phyloP scores from a whole-genome alignment of 1,140 invertebrate genomes.

The Euura lappo region DNA sequence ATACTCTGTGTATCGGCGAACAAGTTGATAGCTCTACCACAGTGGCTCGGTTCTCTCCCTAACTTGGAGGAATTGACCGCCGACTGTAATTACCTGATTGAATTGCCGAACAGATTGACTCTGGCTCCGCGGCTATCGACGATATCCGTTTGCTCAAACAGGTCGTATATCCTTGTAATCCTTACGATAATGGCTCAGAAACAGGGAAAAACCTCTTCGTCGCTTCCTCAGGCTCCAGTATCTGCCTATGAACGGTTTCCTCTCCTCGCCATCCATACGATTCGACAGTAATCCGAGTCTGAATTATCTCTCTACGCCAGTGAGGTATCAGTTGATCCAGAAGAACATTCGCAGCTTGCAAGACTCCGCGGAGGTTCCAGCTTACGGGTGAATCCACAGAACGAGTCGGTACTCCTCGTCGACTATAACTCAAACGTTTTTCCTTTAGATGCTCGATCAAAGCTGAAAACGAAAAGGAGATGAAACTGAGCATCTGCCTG shows the following conservation, averaged over 20 bases:
- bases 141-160: conserved; percentile 50
- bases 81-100: conserved; percentile 46
- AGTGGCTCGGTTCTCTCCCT: conserved; percentile 47
- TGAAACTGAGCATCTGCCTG: conserved; percentile 30
- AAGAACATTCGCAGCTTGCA: not conserved
- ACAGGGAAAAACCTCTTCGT: not conserved
- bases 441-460: not conserved
- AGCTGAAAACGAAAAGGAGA: conserved; percentile 22
- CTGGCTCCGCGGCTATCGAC: conserved; percentile 35
- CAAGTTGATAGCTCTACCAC: conserved; percentile 41
- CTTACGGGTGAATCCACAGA: conserved; percentile 30
- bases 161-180: conserved; percentile 20
- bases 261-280: conserved; percentile 41
- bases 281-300: conserved; percentile 44
- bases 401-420: too few species aligned
- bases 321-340: conserved; percentile 17
- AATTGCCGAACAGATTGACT: conserved; percentile 49
- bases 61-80: conserved; percentile 41
- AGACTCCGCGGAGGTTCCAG: conserved; percentile 25
- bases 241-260: conserved; percentile 51
- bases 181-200: conserved; percentile 2
- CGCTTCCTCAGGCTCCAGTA: conserved; percentile 38
- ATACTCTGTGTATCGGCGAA: conserved; percentile 42
- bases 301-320: conserved; percentile 48
- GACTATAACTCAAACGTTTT: not conserved